Conservation (phyloP, 2,113 vertebrate species). For the Potamarius usumacintae region DNA sequence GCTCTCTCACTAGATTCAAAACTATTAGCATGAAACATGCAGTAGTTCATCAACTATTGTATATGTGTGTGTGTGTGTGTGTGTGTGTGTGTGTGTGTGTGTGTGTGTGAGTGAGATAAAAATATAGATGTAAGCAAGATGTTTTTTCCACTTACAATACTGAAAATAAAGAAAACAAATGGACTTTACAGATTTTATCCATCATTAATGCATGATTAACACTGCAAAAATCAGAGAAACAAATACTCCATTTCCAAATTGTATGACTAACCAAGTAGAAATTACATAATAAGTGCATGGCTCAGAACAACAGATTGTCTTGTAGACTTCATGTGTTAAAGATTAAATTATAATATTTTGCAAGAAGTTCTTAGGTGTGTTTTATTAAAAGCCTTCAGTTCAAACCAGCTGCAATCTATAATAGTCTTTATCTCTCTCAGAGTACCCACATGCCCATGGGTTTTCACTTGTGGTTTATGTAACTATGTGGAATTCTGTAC, state of each 20-base stretch:
- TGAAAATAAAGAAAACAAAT: slow-evolving; percentile 30
- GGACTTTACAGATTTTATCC: slow-evolving; percentile 33
- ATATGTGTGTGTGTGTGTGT: neutral
- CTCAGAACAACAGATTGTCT: neutral
- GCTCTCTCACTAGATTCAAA: slow-evolving; percentile 8
- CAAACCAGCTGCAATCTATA: slow-evolving; percentile 13
- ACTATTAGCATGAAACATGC: slow-evolving; percentile 9
- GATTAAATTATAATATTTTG: neutral
- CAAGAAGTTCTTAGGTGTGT: neutral
- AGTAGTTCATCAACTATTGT: slow-evolving; percentile 7
- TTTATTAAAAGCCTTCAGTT: neutral
- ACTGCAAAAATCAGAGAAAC: neutral
- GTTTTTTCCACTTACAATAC: slow-evolving; percentile 37
- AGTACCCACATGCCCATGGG: slow-evolving; percentile 5
- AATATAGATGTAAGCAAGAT: neutral
- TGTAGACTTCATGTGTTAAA: neutral
- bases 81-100: too few species aligned
- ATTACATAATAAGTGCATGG: neutral
- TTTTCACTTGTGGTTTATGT: slow-evolving; percentile 23
- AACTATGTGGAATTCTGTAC: slow-evolving; percentile 33
- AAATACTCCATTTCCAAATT: neutral
- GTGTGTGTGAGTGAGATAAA: too few species aligned
- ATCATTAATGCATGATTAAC: slow-evolving; percentile 35
- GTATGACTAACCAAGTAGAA: neutral
- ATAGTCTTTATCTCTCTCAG: slow-evolving; percentile 13